Evolutionary conservation across 2,888 invertebrate species (phyloP), one percentile per base, ranked within the genome.

Genomic region (Clivina fossor): DNA sequence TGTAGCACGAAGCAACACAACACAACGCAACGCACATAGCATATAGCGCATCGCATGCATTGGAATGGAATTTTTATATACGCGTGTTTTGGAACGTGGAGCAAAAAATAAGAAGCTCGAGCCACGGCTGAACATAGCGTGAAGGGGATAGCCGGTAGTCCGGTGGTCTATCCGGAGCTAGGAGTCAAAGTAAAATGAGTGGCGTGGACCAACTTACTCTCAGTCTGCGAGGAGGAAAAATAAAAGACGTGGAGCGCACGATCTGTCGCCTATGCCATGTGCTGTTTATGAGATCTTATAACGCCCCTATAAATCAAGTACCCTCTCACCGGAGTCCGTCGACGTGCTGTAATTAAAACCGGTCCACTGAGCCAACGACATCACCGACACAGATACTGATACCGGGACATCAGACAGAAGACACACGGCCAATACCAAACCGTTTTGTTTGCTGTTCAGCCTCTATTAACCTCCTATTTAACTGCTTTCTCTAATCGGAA

Each of bases 271-370:
- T 22, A 53, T 53, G 68, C 72, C 73, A 71, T 71, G 74, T 74
- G 74, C 74, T 75, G 75, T 76, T 76, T 76, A 76, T 76, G 76
- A 75, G 74, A 74, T 72, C 74, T 75, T 72, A 66, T 76, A 76
- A 76, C 76, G 74, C 71, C 71, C 69, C 75, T 70, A 76, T 76
- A 76, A 76, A 76, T 76, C 76, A 76, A 74, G 41, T 74, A 74
- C 74, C 76, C 75, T 67, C 66, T 65, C 28, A 28, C 53, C 28
- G 28, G 30, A 22, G 35, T 37, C 24, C 37, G 46, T 18, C 28
- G 46, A 54, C 41, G 51, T 51, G 51, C 30, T 33, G 51, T 51
- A 51, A 51, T 51, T 51, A 51, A 51, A 51, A 51, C 28, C 33
- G 20, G 26, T 13, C 19, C n/a, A n/a, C n/a, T n/a, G n/a, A 11